Conservation (phyloP, 2,888 invertebrate species). For the Antitype chi region DNA sequence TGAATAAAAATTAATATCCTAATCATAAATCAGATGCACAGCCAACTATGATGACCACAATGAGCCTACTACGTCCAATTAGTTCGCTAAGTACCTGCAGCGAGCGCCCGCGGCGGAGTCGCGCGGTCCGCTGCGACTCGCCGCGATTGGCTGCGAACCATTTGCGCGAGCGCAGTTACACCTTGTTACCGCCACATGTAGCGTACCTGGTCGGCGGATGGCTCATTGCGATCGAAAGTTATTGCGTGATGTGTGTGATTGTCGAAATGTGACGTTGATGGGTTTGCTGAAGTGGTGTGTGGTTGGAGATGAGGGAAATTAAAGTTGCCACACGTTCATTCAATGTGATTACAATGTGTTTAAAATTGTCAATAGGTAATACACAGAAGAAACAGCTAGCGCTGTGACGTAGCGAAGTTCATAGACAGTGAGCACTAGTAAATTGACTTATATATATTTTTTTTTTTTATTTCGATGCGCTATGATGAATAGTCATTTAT, state of each 20-base stretch:
- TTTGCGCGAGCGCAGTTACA: slow-evolving; percentile 73
- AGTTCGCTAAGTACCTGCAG: slow-evolving; percentile 65
- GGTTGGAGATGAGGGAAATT: neutral
- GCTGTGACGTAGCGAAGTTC: neutral
- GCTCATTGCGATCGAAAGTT: slow-evolving; percentile 63
- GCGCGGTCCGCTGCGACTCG: slow-evolving; percentile 57
- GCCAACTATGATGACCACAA: slow-evolving; percentile 63
- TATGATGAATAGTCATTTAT: neutral
- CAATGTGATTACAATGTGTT: neutral
- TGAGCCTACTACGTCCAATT: slow-evolving; percentile 70
- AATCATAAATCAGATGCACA: slow-evolving; percentile 60
- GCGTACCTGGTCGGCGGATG: slow-evolving; percentile 70
- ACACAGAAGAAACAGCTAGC: neutral
- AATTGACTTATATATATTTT: neutral
- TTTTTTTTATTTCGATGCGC: neutral
- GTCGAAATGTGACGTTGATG: slow-evolving; percentile 27
- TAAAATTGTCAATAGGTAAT: neutral
- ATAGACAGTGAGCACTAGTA: neutral
- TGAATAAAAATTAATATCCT: slow-evolving; percentile 56
- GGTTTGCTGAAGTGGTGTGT: neutral
- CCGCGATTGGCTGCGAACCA: slow-evolving; percentile 73
- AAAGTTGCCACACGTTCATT: neutral
- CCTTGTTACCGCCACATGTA: slow-evolving; percentile 78
- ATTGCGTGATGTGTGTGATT: slow-evolving; percentile 59
- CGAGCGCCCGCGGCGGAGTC: slow-evolving; percentile 51